phyloP scores from a whole-genome alignment of 2,113 vertebrate genomes.

The Zeus faber region DNA sequence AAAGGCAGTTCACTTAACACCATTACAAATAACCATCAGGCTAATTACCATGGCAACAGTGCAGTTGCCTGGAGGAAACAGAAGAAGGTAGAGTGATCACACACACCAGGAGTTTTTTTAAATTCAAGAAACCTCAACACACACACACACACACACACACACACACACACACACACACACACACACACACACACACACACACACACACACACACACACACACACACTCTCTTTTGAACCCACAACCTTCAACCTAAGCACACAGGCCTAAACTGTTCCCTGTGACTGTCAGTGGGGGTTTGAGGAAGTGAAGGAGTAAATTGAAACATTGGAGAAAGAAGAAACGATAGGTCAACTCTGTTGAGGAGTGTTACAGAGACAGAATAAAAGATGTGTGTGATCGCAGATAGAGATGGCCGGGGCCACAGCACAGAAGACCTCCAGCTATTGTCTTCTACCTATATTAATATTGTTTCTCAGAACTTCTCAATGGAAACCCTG shows the following conservation, averaged over 20 bases:
- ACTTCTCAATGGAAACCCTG: too few species aligned
- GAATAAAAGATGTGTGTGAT: background rate
- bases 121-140: too few species aligned
- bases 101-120: too few species aligned
- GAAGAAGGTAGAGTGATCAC: slow-evolving; percentile 36
- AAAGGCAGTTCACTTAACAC: slow-evolving; percentile 45
- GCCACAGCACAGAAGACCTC: slow-evolving; percentile 20
- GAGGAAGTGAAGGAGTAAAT: background rate
- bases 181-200: background rate
- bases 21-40: slow-evolving; percentile 48
- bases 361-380: background rate
- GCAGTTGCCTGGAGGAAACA: slow-evolving; percentile 23
- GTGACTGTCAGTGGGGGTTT: too few species aligned
- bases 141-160: background rate
- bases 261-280: slow-evolving; percentile 28
- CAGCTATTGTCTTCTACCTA: slow-evolving; percentile 12
- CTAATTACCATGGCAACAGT: slow-evolving; percentile 54
- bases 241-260: slow-evolving; percentile 56
- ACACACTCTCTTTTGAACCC: slow-evolving; percentile 28
- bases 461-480: slow-evolving; percentile 29
- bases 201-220: background rate
- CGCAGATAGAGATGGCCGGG: slow-evolving; percentile 25
- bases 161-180: background rate
- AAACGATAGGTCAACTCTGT: slow-evolving; percentile 35
- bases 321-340: slow-evolving; percentile 9